These are phyloP conservation scores for Zaprionus gabonicus DNA, from an alignment of 1,140 invertebrate genomes.

Conservation along the genomic window DNA sequence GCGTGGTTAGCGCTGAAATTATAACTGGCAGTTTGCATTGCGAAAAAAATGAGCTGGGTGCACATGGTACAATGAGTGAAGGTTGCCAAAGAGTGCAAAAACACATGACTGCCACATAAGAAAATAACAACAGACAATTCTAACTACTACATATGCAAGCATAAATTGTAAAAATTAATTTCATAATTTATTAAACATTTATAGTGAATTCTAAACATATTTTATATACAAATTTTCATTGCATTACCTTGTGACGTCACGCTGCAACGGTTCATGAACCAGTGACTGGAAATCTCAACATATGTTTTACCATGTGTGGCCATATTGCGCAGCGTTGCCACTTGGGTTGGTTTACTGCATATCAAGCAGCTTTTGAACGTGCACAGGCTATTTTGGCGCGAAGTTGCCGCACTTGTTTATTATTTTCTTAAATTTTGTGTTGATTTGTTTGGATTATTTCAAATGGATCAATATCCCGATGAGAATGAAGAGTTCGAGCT, in stretches of 20 bases:
- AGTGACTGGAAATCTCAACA: not conserved
- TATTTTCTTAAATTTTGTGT: conserved; percentile 26
- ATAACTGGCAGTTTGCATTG: conserved; percentile 33
- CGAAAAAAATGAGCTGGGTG: conserved; percentile 10
- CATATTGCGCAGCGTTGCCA: conserved; percentile 30
- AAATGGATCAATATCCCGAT: conserved; percentile 88
- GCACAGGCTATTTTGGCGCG: conserved; percentile 35
- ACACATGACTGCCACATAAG: not conserved
- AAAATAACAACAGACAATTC: not conserved
- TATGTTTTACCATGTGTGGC: not conserved
- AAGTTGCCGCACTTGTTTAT: conserved; percentile 34
- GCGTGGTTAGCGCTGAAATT: conserved; percentile 28
- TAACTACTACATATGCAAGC: too few species aligned
- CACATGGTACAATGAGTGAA: not conserved
- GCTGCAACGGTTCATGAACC: not conserved
- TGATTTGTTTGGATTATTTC: conserved; percentile 7
- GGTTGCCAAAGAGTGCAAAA: not conserved
- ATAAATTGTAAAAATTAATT: not conserved
- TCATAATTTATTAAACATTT: not conserved
- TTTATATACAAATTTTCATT: not conserved
- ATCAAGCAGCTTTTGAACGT: conserved; percentile 15
- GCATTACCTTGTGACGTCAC: not conserved
- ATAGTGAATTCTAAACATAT: not conserved
- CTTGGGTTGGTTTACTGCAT: not conserved
- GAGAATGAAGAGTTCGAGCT: conserved; percentile 91